Evolutionary conservation across 2,113 vertebrate species (phyloP).

Genomic region (Podilymbus podiceps): DNA sequence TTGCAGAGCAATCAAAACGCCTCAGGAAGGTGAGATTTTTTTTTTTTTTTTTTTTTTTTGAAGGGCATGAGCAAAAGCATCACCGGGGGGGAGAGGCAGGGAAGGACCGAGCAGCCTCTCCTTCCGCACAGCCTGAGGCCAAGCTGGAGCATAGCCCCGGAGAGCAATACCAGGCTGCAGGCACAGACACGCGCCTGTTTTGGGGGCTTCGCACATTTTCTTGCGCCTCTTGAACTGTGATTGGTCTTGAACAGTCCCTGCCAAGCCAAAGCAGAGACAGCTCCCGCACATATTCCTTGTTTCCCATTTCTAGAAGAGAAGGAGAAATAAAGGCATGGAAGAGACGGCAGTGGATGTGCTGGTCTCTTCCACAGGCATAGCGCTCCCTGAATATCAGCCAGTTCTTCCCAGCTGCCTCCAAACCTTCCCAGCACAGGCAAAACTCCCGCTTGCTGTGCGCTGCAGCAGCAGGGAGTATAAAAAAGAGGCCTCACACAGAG

Average conservation of each 20-base stretch:
- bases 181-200: neutral
- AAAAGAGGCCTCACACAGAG: neutral
- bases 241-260: neutral
- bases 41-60: neutral
- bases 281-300: rapidly evolving
- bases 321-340: neutral
- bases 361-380: neutral
- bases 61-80: neutral
- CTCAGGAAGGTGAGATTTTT: neutral
- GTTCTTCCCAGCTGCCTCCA: neutral
- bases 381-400: rapidly evolving
- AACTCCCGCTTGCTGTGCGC: rapidly evolving
- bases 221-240: neutral
- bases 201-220: neutral
- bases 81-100: neutral
- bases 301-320: neutral
- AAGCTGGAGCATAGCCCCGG: neutral
- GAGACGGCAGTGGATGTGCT: neutral
- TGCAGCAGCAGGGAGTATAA: neutral
- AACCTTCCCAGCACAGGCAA: neutral
- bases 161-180: neutral
- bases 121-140: rapidly evolving
- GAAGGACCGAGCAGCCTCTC: neutral
- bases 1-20: neutral
- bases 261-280: neutral